Evolutionary conservation across 2,888 invertebrate species (phyloP), one percentile per base, ranked within the genome.

Genomic region (Hylaea fasciaria): DNA sequence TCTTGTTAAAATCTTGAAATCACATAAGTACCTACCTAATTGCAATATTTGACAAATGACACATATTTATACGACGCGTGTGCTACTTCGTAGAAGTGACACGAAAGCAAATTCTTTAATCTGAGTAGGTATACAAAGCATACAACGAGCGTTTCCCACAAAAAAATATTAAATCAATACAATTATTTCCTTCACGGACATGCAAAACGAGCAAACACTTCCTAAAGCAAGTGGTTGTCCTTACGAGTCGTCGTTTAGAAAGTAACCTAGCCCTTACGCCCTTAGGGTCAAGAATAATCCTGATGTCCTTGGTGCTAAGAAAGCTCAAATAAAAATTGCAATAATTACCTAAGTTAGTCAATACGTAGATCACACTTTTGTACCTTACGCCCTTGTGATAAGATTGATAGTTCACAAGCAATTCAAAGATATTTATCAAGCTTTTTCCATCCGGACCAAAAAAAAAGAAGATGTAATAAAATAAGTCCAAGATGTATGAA

Each of bases 381-480:
- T 13, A 32, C 29, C 29, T 46, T 46, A 46, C 13, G 9, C 10
- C 29, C 14, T 13, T 13, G 14, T 0, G 10, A 14, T 29, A 46
- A 46, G 29, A 4, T 10, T 22, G 9, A 29, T 11, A 41, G 14
- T 7, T 9, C 1, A 7, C 32, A 9, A 32, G 13, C 41, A 13
- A 14, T 32, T 13, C 41, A 14, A 16, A 41, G 2, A 5, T 22
- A 17, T 43, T 2, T 11, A 12, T 32, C 13, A 46, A 48, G 22
- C 39, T 43, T 43, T 39, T 45, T 37, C 12, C 40, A 57, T 46
- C 47, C 51, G 57, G 51, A 41, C 48, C 43, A 39, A 58, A n/a
- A n/a, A n/a, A n/a, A n/a, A n/a, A n/a, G n/a, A n/a, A n/a, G n/a
- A n/a, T n/a, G n/a, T n/a, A n/a, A n/a, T n/a, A n/a, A n/a, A n/a